Evolutionary conservation across 2,113 vertebrate genomes (phyloP).

Genomic region (Clarias macrocephalus): DNA sequence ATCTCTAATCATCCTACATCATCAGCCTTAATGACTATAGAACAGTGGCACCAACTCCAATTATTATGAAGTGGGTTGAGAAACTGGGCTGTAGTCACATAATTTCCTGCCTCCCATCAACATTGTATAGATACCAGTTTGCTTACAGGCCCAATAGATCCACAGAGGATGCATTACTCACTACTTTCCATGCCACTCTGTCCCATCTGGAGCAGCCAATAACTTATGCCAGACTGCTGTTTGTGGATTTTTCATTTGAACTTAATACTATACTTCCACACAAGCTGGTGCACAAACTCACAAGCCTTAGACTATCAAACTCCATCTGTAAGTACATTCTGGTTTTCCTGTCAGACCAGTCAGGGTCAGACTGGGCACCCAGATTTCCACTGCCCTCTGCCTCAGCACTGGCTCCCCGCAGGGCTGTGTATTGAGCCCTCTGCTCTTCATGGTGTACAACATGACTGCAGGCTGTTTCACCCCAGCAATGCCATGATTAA

Average conservation of each 20-base stretch:
- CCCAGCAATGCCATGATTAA: no score
- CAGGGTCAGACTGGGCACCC: no score
- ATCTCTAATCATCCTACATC: background rate
- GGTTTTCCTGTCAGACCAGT: no score
- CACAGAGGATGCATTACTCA: background rate
- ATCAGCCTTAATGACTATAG: background rate
- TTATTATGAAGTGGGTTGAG: constrained; percentile 1
- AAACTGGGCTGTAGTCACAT: background rate
- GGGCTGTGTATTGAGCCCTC: no score
- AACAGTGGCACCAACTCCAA: background rate
- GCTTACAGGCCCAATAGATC: background rate
- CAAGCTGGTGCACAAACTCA: background rate
- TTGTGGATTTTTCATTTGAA: background rate
- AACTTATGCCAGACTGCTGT: background rate
- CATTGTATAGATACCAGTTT: background rate
- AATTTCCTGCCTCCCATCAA: background rate
- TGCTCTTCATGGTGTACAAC: no score
- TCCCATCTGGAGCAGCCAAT: background rate
- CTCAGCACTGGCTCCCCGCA: no score
- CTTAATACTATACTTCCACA: background rate
- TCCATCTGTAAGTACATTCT: no score
- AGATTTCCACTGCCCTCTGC: no score
- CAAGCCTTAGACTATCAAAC: background rate
- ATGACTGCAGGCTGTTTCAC: no score
- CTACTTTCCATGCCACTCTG: background rate